Evolutionary conservation across 2,113 vertebrate genomes (phyloP), one percentile per base, ranked within the genome.

Genomic region (Lagenorhynchus albirostris): DNA sequence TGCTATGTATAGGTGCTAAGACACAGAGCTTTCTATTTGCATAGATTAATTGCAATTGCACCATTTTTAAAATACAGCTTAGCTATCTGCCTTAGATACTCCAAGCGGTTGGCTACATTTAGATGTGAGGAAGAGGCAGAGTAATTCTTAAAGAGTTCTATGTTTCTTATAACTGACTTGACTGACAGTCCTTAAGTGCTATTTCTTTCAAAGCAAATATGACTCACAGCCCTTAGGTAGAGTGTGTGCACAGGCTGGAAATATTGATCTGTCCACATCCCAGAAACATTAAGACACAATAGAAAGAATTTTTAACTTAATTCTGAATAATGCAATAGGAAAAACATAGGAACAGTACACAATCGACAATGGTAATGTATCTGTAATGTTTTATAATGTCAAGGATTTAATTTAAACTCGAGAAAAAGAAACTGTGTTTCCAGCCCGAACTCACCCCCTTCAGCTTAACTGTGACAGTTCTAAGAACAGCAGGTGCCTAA

Each of bases 101-200:
- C 41, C 29, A 98, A 96, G 14, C 15, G 29, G 13, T 77, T 95
- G 88, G 95, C 98, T 99, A 98, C 98, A 98, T 99, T 99, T 99
- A 98, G 98, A 98, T 98, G 70, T 2, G 91, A 98, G 97, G 97
- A 97, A 97, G 98, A 98, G 97, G 97, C 89, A 98, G 97, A 98
- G 87, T 98, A 98, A 98, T 98, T 98, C 97, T 98, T 98, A 97
- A 98, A 98, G 98, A 97, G 95, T 94, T 98, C 96, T 94, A 31
- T 95, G 97, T 98, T 98, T 98, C 98, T 98, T 98, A 98, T 97
- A 98, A 98, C 97, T 95, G 92, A 92, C 93, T 96, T 98, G 98
- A 98, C 95, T 98, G 98, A 98, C 98, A 99, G 94, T 77, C 94
- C 96, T 96, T 94, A 98, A 98, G 98, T 89, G 97, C 95, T 97